Percentiles rank a stretch among this genome's conserved stretches.
These are phyloP conservation scores for Cheirogaleus major DNA, from an alignment of 2,797 vertebrate species.

Conservation along the genomic window DNA sequence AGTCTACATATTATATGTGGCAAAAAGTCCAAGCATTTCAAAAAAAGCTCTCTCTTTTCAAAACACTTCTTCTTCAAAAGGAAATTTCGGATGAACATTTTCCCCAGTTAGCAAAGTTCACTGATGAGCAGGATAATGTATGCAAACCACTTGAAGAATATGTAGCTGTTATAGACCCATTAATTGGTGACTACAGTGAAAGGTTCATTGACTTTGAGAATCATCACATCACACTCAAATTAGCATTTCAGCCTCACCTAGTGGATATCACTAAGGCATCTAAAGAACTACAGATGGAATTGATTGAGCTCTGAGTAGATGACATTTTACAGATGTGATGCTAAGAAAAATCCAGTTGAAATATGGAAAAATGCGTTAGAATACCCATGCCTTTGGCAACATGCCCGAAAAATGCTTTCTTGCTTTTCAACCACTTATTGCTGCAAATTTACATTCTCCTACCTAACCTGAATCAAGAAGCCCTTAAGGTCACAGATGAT, in stretches of 20 bases:
- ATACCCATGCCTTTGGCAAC: background rate
- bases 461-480: background rate
- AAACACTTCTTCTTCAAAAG: background rate
- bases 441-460: background rate
- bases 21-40: background rate
- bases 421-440: background rate
- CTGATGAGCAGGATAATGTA: background rate
- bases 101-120: background rate
- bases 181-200: background rate
- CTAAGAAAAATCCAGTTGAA: background rate
- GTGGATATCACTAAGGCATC: background rate
- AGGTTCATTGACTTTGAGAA: background rate
- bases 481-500: background rate
- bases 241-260: background rate
- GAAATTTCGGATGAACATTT: background rate
- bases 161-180: background rate
- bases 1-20: too few species aligned
- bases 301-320: background rate
- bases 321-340: background rate
- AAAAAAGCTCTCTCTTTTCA: background rate
- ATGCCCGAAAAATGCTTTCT: background rate
- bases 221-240: background rate
- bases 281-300: background rate
- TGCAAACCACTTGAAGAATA: background rate
- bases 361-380: background rate